Conservation (phyloP, 2,888 invertebrate genomes). For the Hoplodrina blanda region DNA sequence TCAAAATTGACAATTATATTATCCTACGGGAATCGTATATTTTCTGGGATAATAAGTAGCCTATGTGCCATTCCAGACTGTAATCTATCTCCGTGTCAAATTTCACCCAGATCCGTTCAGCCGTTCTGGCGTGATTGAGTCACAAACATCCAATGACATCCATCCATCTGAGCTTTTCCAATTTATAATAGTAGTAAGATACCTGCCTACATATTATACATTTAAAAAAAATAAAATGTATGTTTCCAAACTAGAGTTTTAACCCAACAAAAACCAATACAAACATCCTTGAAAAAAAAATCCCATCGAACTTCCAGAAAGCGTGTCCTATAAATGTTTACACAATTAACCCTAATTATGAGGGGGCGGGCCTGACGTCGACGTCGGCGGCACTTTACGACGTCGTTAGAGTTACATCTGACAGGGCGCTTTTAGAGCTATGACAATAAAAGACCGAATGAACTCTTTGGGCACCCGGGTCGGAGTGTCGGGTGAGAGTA, state of each 20-base stretch:
- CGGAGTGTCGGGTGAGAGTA: conserved; percentile 31
- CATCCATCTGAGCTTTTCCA: too few relatives aligned
- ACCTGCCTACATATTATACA: too few relatives aligned
- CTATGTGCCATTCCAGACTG: too few relatives aligned
- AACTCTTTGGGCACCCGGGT: conserved; percentile 71
- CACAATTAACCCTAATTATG: conserved; percentile 79
- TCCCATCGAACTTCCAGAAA: conserved; percentile 45
- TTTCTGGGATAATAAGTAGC: too few relatives aligned
- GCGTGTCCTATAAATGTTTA: conserved; percentile 71
- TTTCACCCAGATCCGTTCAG: too few relatives aligned
- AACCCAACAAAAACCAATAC: conserved; percentile 1
- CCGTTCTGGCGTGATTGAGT: too few relatives aligned
- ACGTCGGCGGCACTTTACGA: conserved; percentile 73
- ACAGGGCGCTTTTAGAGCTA: conserved; percentile 71
- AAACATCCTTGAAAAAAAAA: conserved; percentile 40
- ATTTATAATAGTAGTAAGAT: too few relatives aligned
- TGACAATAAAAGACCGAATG: conserved; percentile 76
- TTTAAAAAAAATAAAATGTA: too few relatives aligned
- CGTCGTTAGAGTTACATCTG: conserved; percentile 74
- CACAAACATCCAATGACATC: too few relatives aligned
- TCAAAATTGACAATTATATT: too few relatives aligned
- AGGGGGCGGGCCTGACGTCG: conserved; percentile 52
- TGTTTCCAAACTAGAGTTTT: background rate
- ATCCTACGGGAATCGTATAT: too few relatives aligned
- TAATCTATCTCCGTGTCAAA: too few relatives aligned